Conservation (phyloP, 2,888 invertebrate species). For the Volucella bombylans region DNA sequence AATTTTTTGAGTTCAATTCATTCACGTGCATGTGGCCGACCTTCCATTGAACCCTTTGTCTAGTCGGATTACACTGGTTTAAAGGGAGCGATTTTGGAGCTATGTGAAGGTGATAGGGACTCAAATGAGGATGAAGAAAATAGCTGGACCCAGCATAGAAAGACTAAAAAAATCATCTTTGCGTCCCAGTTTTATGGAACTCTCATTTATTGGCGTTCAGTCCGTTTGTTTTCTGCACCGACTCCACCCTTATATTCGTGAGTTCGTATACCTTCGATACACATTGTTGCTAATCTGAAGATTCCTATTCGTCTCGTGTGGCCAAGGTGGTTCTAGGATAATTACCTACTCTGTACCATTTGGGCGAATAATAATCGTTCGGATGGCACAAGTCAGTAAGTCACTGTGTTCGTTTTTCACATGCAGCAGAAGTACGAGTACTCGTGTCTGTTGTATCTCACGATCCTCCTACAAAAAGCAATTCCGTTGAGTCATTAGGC, state of each 20-base stretch:
- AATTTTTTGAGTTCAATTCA: too few species aligned
- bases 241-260: not conserved
- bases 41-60: too few species aligned
- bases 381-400: conserved; percentile 59
- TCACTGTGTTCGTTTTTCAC: conserved; percentile 52
- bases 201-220: not conserved
- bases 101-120: too few species aligned
- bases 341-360: conserved; percentile 61
- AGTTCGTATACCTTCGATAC: not conserved
- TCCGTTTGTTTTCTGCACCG: conserved; percentile 12
- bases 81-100: too few species aligned
- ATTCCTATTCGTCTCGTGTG: conserved; percentile 47
- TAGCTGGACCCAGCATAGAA: too few species aligned
- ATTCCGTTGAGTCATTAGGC: conserved; percentile 71
- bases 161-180: too few species aligned
- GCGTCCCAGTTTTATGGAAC: too few species aligned
- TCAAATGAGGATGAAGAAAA: too few species aligned
- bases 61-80: too few species aligned
- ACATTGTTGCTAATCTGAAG: conserved; percentile 31
- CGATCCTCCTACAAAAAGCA: conserved; percentile 34
- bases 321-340: conserved; percentile 24
- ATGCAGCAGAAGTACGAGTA: not conserved
- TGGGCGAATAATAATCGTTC: conserved; percentile 69
- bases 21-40: too few species aligned
- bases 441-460: not conserved